Conservation (phyloP, 2,113 vertebrate species). For the Lontra canadensis region DNA sequence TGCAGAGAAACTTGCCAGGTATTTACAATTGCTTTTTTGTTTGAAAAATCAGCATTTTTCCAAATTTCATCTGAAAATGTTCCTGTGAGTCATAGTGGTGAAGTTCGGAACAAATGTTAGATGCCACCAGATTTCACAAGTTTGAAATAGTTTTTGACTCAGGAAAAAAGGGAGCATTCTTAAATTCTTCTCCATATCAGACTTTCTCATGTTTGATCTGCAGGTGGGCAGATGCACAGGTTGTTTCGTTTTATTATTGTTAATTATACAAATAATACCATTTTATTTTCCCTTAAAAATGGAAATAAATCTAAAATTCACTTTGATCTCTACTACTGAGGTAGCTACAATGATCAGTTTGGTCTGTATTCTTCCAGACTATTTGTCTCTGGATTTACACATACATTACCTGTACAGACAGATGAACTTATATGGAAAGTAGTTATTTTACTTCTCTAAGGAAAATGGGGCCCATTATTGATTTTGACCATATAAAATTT, state of each 20-base stretch:
- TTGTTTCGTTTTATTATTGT: slow-evolving; percentile 38
- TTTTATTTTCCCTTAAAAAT: slow-evolving; percentile 15
- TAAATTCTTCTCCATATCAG: slow-evolving; percentile 29
- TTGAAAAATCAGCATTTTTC: slow-evolving; percentile 47
- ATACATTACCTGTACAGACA: background rate
- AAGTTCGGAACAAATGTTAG: slow-evolving; percentile 48
- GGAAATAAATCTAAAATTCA: slow-evolving; percentile 38
- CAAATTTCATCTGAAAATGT: slow-evolving; percentile 61
- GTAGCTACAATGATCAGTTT: slow-evolving; percentile 22
- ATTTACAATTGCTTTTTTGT: slow-evolving; percentile 40
- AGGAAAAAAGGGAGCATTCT: slow-evolving; percentile 1
- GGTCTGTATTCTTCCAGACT: slow-evolving; percentile 22
- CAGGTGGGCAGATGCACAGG: background rate
- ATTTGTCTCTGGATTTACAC: slow-evolving; percentile 10
- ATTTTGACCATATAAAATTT: slow-evolving; percentile 53
- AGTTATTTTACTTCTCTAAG: slow-evolving; percentile 45
- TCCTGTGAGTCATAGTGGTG: slow-evolving; percentile 6
- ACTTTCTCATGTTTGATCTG: background rate
- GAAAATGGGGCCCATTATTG: slow-evolving; percentile 7
- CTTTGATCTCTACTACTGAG: background rate
- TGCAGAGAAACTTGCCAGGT: slow-evolving; percentile 10
- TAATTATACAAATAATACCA: slow-evolving; percentile 46
- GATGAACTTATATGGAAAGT: slow-evolving; percentile 26
- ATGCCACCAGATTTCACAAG: slow-evolving; percentile 36
- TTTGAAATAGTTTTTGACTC: slow-evolving; percentile 39